A percentile compares a stretch with the other conserved stretches of the same genome.
phyloP scores from a whole-genome alignment of 2,797 vertebrate genomes.

The Danio choprae region DNA sequence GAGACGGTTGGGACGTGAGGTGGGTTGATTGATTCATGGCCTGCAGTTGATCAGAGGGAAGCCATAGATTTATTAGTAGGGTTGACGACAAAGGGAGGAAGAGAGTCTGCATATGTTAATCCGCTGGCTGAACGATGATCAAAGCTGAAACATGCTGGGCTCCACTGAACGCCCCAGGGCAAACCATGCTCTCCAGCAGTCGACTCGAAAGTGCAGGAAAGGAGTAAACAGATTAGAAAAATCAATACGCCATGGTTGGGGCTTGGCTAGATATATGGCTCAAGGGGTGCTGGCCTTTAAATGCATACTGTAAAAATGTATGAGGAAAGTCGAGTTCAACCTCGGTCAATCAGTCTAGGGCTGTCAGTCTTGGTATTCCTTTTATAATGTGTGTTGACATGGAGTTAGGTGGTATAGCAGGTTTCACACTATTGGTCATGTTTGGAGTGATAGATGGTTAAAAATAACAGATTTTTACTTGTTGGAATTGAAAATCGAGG shows the following conservation, averaged over 20 bases:
- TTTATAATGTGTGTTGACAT: not conserved
- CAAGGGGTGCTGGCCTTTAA: constrained; percentile 65
- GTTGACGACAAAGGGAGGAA: constrained; percentile 81
- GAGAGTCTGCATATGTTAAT: constrained; percentile 85
- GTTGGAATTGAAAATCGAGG: too few species aligned
- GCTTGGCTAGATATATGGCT: constrained; percentile 59
- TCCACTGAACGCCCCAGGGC: constrained; percentile 87
- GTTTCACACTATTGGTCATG: too few species aligned
- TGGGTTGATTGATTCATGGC: constrained; percentile 65
- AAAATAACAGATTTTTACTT: too few species aligned
- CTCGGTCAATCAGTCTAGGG: constrained; percentile 3
- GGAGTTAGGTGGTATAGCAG: not conserved
- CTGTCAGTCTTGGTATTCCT: not conserved
- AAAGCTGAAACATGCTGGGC: constrained; percentile 85
- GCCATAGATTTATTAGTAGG: constrained; percentile 80
- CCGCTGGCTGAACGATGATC: constrained; percentile 84
- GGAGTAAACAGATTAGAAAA: constrained; percentile 80
- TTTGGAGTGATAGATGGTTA: too few species aligned
- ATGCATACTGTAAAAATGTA: constrained; percentile 48
- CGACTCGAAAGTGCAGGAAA: constrained; percentile 73
- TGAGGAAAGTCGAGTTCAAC: constrained; percentile 38
- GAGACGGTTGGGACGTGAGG: constrained; percentile 5
- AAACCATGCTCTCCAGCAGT: constrained; percentile 74
- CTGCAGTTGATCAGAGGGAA: constrained; percentile 63
- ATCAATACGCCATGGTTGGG: constrained; percentile 75